Base-by-base conservation (phyloP, 2,113 vertebrate genomes). In the Echinops telfairi region DNA sequence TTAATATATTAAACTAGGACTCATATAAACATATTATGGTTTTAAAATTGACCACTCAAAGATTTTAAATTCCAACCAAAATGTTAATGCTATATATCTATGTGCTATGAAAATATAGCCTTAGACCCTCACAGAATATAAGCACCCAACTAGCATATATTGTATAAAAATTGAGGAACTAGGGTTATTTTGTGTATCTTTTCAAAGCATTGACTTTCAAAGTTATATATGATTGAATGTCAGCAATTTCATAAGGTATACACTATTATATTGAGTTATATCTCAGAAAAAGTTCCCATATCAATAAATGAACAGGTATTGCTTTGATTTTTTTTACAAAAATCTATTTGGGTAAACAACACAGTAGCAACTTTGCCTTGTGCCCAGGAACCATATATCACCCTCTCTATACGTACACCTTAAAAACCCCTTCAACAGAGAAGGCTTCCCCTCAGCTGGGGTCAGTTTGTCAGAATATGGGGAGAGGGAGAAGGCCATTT, bases 161-260 rank as follows among this genome's bases (percentile, higher is more conserved):
- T 85, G 2, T 82, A 60, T 75, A 38, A 16, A 89, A 71, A 58
- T 19, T 0, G 0, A 91, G 89, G 43, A n/a, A 1, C 22, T 91
- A 79, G 53, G 36, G 10, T 83, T 93, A 57, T 53, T 76, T 93
- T 33, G 2, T 43, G 91, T 83, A 86, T 83, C 33, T 83, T 91
- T 90, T 86, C 31, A 89, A 93, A 90, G 17, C 15, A 25, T 47
- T 64, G 38, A 66, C 2, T 36, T 91, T 60, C 33, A 86, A 92
- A 90, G 40, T 86, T 73, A 0, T 80, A 58, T 84, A 86, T 73
- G 2, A 4, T 86, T 43, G 11, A 81, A 29, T 71, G 58, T n/a
- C 22, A 83, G 43, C 38, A 16, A 80, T 76, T 90, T 86, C 15
- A 68, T 47, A n/a, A 43, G 64, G 15, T 53, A 60, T 71, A 84